These are phyloP conservation scores for Geotrypetes seraphini DNA, from an alignment of 2,797 vertebrate genomes.

Conservation along the genomic window DNA sequence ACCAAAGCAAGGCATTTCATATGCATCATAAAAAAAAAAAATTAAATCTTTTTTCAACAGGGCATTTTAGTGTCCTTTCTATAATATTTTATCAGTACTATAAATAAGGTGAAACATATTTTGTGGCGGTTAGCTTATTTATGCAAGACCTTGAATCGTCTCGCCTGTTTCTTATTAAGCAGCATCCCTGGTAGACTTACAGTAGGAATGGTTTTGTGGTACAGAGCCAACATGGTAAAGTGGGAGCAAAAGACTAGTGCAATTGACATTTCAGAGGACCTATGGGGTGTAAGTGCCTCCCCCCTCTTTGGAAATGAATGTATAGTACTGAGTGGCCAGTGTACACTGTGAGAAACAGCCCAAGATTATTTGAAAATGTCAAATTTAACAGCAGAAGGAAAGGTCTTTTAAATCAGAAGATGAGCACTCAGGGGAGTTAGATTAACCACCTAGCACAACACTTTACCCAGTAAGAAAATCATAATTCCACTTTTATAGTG, in stretches of 20 bases:
- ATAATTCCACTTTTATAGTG: slow-evolving; percentile 56
- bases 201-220: background rate
- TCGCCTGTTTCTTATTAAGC: background rate
- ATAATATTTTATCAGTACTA: too few relatives aligned
- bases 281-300: slow-evolving; percentile 6
- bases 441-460: slow-evolving; percentile 54
- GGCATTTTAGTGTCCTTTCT: too few relatives aligned
- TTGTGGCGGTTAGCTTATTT: too few relatives aligned
- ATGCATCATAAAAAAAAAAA: too few relatives aligned
- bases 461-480: slow-evolving; percentile 52
- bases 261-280: slow-evolving; percentile 52
- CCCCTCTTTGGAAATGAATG: slow-evolving; percentile 3
- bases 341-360: slow-evolving; percentile 9
- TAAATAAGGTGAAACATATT: too few relatives aligned
- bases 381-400: slow-evolving; percentile 44
- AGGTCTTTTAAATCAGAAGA: slow-evolving; percentile 43
- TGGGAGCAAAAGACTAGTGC: slow-evolving; percentile 21
- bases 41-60: too few relatives aligned
- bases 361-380: slow-evolving; percentile 37
- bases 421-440: slow-evolving; percentile 46
- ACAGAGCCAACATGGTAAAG: slow-evolving; percentile 15
- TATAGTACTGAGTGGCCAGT: slow-evolving; percentile 7
- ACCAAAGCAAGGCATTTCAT: too few relatives aligned
- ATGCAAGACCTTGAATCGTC: background rate
- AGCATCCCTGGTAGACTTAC: background rate